Evolutionary conservation across 2,113 vertebrate genomes (phyloP).

Genomic region (Polypterus bichir): DNA sequence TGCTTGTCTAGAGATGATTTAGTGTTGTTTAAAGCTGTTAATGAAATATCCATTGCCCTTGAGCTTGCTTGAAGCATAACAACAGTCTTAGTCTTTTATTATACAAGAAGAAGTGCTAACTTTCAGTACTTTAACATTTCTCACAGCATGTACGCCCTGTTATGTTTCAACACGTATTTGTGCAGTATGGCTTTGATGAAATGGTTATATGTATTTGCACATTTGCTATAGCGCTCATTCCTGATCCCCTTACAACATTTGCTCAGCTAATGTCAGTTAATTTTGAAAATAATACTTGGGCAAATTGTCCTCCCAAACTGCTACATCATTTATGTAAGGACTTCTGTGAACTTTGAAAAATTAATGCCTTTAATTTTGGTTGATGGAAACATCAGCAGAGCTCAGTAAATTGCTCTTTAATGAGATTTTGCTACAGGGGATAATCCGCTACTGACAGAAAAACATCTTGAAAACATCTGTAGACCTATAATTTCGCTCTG

Average conservation of each 20-base stretch:
- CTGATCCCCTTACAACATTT: constrained; percentile 66
- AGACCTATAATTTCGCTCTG: constrained; percentile 98
- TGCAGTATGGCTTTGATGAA: constrained; percentile 45
- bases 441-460: constrained; percentile 99
- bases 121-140: constrained; percentile 61
- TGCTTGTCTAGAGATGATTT: too few species aligned
- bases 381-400: constrained; percentile 99
- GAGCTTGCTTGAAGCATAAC: too few species aligned
- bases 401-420: constrained; percentile 99
- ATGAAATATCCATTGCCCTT: too few species aligned
- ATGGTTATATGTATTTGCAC: constrained; percentile 58
- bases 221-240: constrained; percentile 66
- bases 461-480: constrained; percentile 99
- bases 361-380: constrained; percentile 99
- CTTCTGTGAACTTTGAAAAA: constrained; percentile 98
- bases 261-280: constrained; percentile 88
- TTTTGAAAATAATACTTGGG: constrained; percentile 91
- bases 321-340: constrained; percentile 96
- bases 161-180: constrained; percentile 65
- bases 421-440: constrained; percentile 99
- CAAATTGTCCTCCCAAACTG: constrained; percentile 96
- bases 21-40: too few species aligned
- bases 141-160: constrained; percentile 68
- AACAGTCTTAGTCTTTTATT: too few species aligned
- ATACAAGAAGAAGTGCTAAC: constrained; percentile 41